phyloP scores from a whole-genome alignment of 2,113 vertebrate species.

The Serranochromis macrocephalus region DNA sequence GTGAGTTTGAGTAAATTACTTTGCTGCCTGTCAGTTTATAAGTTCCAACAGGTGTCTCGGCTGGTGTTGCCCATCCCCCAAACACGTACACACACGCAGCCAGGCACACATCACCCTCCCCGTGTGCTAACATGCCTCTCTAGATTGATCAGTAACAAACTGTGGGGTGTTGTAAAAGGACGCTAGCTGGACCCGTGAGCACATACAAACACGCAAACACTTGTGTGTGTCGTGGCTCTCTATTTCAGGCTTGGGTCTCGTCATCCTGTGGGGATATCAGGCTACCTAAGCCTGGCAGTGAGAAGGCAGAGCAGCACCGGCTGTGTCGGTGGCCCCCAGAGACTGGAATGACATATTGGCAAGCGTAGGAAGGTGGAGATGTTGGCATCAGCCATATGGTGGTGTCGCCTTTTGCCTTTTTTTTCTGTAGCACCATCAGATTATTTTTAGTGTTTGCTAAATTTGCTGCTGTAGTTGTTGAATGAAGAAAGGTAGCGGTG shows the following conservation, averaged over 20 bases:
- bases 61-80: conserved; percentile 41
- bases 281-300: conserved; percentile 17
- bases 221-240: not conserved
- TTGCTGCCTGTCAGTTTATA: conserved; percentile 26
- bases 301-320: not conserved
- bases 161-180: not conserved
- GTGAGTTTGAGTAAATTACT: not conserved
- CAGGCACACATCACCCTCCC: not conserved
- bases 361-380: not conserved
- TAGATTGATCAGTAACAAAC: conserved; percentile 45
- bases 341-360: not conserved
- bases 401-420: not conserved
- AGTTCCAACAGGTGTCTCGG: conserved; percentile 67
- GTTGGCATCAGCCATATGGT: not conserved
- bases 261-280: conserved; percentile 21
- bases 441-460: not conserved
- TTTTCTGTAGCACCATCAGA: not conserved
- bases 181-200: not conserved
- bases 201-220: not conserved
- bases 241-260: conserved; percentile 40
- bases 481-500: not conserved
- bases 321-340: not conserved
- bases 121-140: conserved; percentile 33
- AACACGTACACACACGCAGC: not conserved
- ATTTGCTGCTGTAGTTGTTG: not conserved